Evolutionary conservation across 2,888 invertebrate genomes (phyloP).

Genomic region (Drosophila anceps): DNA sequence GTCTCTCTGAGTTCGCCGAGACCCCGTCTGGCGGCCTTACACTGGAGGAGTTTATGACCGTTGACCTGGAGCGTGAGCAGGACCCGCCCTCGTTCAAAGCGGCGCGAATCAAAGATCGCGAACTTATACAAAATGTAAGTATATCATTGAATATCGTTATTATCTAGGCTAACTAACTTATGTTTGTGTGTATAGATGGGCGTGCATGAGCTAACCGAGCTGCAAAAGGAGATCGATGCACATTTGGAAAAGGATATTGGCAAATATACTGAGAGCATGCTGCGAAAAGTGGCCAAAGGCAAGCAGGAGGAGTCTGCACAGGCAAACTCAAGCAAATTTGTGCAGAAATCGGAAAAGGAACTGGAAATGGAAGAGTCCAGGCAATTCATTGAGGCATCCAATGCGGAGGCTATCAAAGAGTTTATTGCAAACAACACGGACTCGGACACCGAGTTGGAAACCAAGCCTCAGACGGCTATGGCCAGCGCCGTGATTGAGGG

Average conservation of each 20-base stretch:
- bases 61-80: conserved; percentile 97
- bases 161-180: background rate
- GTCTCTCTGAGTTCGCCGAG: conserved; percentile 97
- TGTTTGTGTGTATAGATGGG: conserved; percentile 67
- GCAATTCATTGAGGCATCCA: conserved; percentile 86
- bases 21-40: conserved; percentile 98
- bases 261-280: conserved; percentile 82
- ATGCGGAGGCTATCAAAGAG: conserved; percentile 85
- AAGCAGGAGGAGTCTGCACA: conserved; percentile 15
- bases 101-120: conserved; percentile 94
- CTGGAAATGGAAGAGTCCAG: conserved; percentile 85
- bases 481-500: conserved; percentile 76
- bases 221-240: conserved; percentile 94
- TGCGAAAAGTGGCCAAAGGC: conserved; percentile 48
- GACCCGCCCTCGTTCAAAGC: conserved; percentile 97
- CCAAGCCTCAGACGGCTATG: conserved; percentile 32
- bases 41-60: conserved; percentile 97
- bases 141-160: no score
- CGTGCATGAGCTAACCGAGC: conserved; percentile 90
- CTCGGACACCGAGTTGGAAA: conserved; percentile 48
- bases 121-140: conserved; percentile 91
- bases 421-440: conserved; percentile 82
- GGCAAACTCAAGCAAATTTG: conserved; percentile 1
- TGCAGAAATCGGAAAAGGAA: conserved; percentile 62
- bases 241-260: conserved; percentile 90